Evolutionary conservation across 2,797 vertebrate genomes (phyloP).

Genomic region (Falco novaeseelandiae): DNA sequence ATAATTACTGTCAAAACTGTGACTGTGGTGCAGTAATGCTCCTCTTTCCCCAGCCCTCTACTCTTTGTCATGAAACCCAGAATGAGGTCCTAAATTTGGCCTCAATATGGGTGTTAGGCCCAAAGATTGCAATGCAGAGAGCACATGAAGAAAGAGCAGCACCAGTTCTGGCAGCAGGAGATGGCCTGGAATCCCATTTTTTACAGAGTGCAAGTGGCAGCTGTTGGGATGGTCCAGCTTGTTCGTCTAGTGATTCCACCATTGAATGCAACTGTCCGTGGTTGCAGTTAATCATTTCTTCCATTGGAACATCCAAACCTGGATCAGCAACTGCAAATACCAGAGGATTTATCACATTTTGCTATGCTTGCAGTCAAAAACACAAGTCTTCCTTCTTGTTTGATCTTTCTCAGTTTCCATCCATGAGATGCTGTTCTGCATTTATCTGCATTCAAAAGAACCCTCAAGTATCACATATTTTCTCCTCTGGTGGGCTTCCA

Average conservation of each 20-base stretch:
- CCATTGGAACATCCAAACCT: not conserved
- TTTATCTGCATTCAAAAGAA: not conserved
- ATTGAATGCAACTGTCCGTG: not conserved
- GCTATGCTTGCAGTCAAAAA: not conserved
- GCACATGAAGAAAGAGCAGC: not conserved
- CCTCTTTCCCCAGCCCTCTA: not conserved
- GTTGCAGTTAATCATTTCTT: not conserved
- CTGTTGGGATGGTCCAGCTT: not conserved
- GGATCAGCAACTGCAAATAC: not conserved
- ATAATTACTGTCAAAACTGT: not conserved
- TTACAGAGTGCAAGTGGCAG: not conserved
- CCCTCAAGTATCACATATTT: not conserved
- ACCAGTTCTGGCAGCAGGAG: not conserved
- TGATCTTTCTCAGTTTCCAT: not conserved
- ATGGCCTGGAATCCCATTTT: not conserved
- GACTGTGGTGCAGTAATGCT: not conserved
- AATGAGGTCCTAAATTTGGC: not conserved
- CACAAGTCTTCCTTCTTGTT: not conserved
- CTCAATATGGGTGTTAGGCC: not conserved
- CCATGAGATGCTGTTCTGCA: not conserved
- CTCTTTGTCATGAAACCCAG: not conserved
- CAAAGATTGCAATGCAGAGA: not conserved
- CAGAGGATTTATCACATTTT: not conserved
- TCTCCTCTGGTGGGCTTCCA: not conserved
- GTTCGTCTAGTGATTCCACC: not conserved